Evolutionary conservation across 2,888 invertebrate genomes (phyloP).

Genomic region (Microplitis manilae): DNA sequence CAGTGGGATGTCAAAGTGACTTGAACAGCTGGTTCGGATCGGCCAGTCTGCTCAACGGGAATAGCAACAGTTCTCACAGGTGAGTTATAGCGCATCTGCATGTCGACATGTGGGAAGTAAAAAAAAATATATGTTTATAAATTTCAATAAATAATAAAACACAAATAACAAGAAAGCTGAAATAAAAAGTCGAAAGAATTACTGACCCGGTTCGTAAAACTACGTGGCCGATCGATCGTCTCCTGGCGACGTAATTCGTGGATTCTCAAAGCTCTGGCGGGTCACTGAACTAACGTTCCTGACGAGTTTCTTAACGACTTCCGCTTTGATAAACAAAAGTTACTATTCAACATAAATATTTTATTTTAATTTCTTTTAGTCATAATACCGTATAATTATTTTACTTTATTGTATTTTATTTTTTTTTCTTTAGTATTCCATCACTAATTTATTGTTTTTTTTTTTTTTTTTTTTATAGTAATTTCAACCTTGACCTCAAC

Average conservation of each 20-base stretch:
- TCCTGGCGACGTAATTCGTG: constrained; percentile 57
- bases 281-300: constrained; percentile 75
- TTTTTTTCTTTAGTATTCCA: background rate
- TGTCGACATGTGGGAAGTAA: background rate
- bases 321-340: constrained; percentile 69
- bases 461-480: constrained; percentile 58
- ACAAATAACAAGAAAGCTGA: constrained; percentile 7
- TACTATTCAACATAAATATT: constrained; percentile 23
- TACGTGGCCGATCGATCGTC: constrained; percentile 50
- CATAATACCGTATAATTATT: constrained; percentile 7
- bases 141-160: too few species aligned
- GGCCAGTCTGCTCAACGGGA: constrained; percentile 66
- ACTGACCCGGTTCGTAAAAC: constrained; percentile 46
- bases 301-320: constrained; percentile 73
- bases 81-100: constrained; percentile 38
- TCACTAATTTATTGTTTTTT: background rate
- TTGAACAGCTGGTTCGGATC: constrained; percentile 65
- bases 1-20: constrained; percentile 64
- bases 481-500: constrained; percentile 80
- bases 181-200: constrained; percentile 35
- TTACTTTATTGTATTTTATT: background rate
- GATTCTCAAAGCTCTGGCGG: constrained; percentile 66
- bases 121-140: constrained; percentile 10
- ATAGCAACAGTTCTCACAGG: constrained; percentile 69
- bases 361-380: constrained; percentile 3